Base-by-base conservation (phyloP, 2,797 vertebrate species). In the Lates japonicus region DNA sequence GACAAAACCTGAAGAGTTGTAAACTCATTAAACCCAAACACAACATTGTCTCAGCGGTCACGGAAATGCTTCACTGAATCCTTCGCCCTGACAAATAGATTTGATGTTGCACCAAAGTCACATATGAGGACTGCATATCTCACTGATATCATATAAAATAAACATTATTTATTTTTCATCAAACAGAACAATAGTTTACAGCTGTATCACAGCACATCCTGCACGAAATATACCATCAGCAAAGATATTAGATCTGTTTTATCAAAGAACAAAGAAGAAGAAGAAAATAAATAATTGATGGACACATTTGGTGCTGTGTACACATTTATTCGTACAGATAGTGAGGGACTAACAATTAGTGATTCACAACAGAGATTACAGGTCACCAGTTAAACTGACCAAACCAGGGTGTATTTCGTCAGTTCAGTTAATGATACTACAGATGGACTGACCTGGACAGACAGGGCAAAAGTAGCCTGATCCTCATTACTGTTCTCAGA, bases 51-150 rank as follows among this genome's bases (percentile, higher is more conserved):
- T 59, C 88, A 95, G 7, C 96, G 22, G 92, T 95, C 66, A 99
- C 91, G 97, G 71, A 99, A 99, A 84, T 99, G 98, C 84, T 99
- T 99, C 70, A 99, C 98, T 0, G 98, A 99, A 75, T 99, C 96
- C 93, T 97, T 99, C 22, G 97, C 98, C 92, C 98, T 98, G 4
- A 44, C 5, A 70, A 72, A 44, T 42, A 46, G 42, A 71, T 41
- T 48, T 31, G 7, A 44, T 14, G 16, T 20, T 37, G 19, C 9
- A 65, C 9, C 7, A 61, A 59, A 37, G 35, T 16, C 9, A 7
- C 44, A 54, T 6, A 76, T 31, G 11, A 12, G 35, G n/a, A n/a
- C n/a, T n/a, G n/a, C n/a, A n/a, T n/a, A n/a, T 11, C 12, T 41
- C 5, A 1, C 29, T 31, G 17, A 64, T 8, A 63, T 13, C 22